Conservation (phyloP, 2,113 vertebrate genomes). For the Epinephelus moara region DNA sequence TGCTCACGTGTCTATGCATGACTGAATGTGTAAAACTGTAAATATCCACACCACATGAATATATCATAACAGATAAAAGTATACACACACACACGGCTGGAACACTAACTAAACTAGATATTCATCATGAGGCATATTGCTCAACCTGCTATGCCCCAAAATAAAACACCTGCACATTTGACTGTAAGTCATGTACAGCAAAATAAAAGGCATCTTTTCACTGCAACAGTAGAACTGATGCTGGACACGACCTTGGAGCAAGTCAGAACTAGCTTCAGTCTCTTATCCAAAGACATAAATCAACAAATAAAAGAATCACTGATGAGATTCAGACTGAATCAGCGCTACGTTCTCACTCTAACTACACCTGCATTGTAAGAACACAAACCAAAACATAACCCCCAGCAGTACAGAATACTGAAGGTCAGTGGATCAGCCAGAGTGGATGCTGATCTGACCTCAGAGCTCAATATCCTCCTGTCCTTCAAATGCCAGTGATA, state of each 20-base stretch:
- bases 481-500: conserved; percentile 26
- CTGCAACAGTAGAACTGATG: conserved; percentile 21
- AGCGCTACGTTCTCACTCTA: background rate
- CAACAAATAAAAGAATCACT: conserved; percentile 40
- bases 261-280: conserved; percentile 4
- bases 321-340: conserved; percentile 44
- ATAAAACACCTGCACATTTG: background rate
- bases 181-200: background rate
- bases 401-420: conserved; percentile 11
- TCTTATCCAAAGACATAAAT: conserved; percentile 21
- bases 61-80: background rate
- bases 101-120: background rate
- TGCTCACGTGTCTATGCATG: background rate
- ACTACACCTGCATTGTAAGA: background rate
- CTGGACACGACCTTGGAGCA: conserved; percentile 20
- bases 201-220: conserved; percentile 13
- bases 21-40: background rate
- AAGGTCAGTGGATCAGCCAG: conserved; percentile 40
- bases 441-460: conserved; percentile 40
- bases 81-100: background rate
- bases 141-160: background rate
- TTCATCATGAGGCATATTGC: background rate
- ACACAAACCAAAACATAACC: background rate
- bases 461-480: conserved; percentile 22
- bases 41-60: too few relatives aligned